A percentile compares a stretch with the other conserved stretches of the same genome.
Conservation (phyloP, 2,888 invertebrate species). For the Apeira syringaria region DNA sequence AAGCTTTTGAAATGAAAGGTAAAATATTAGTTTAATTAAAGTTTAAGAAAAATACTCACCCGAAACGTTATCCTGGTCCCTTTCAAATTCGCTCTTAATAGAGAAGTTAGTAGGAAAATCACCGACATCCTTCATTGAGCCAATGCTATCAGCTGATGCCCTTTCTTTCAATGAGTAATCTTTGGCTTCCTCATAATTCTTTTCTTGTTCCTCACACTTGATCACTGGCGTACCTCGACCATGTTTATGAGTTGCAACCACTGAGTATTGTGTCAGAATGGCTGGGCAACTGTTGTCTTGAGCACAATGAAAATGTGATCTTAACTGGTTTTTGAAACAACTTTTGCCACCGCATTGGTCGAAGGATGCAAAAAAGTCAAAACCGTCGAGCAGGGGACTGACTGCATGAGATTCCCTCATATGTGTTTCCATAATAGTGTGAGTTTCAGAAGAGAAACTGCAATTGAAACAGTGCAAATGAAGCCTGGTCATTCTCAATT, state of each 20-base stretch:
- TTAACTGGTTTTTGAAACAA: conserved; percentile 74
- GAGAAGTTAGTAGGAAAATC: conserved; percentile 72
- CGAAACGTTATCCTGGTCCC: conserved; percentile 75
- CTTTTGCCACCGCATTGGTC: conserved; percentile 78
- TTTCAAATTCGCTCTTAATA: conserved; percentile 77
- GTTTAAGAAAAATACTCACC: conserved; percentile 56
- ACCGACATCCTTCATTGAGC: conserved; percentile 62
- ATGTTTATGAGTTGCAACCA: conserved; percentile 76
- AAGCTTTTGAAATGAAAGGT: too few species aligned
- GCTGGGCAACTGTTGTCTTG: conserved; percentile 77
- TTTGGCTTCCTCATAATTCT: conserved; percentile 74
- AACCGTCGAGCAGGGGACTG: conserved; percentile 92
- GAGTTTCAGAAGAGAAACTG: conserved; percentile 91
- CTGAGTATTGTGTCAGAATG: conserved; percentile 77
- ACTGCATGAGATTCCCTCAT: conserved; percentile 94
- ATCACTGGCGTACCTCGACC: conserved; percentile 73
- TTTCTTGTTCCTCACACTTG: conserved; percentile 63
- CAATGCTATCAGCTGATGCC: conserved; percentile 68
- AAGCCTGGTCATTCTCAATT: conserved; percentile 85
- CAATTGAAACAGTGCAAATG: conserved; percentile 96
- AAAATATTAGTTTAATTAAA: too few species aligned
- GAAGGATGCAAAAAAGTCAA: conserved; percentile 88
- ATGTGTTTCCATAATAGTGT: conserved; percentile 91
- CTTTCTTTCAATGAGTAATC: conserved; percentile 79
- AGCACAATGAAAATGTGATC: conserved; percentile 77